phyloP scores from a whole-genome alignment of 2,888 invertebrate genomes.

The Amiota mariae region DNA sequence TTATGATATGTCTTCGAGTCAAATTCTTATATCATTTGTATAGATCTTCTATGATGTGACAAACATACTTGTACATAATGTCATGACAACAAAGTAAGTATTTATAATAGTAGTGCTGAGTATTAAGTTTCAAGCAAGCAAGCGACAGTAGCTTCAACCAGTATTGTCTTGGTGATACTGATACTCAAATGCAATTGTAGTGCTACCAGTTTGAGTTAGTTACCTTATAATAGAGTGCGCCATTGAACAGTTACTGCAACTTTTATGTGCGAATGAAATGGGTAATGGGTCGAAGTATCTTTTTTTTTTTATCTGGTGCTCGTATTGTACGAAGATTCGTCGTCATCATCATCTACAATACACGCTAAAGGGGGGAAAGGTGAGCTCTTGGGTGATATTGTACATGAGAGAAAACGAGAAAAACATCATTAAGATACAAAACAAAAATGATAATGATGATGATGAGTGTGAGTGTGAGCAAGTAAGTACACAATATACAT shows the following conservation, averaged over 20 bases:
- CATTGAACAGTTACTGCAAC: not conserved
- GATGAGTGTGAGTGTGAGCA: not conserved
- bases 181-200: constrained; percentile 28
- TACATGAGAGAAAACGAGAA: constrained; percentile 5
- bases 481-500: not conserved
- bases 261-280: constrained; percentile 40
- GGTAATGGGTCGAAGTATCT: constrained; percentile 59
- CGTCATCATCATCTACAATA: not conserved
- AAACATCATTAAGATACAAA: not conserved
- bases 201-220: not conserved
- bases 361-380: not conserved
- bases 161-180: constrained; percentile 26
- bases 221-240: not conserved
- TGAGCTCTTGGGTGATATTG: not conserved
- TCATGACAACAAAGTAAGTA: too few relatives aligned
- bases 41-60: too few relatives aligned
- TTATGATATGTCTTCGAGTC: too few relatives aligned
- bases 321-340: constrained; percentile 52
- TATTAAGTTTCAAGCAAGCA: not conserved
- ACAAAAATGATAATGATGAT: too few relatives aligned
- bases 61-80: too few relatives aligned
- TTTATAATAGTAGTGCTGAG: too few relatives aligned
- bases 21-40: too few relatives aligned
- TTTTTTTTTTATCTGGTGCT: constrained; percentile 64
- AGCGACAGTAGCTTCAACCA: constrained; percentile 3